Percentiles rank a stretch among this genome's conserved stretches.
These are phyloP conservation scores for Steinernema carpocapsae DNA, from an alignment of 2,888 invertebrate species.

Conservation along the genomic window DNA sequence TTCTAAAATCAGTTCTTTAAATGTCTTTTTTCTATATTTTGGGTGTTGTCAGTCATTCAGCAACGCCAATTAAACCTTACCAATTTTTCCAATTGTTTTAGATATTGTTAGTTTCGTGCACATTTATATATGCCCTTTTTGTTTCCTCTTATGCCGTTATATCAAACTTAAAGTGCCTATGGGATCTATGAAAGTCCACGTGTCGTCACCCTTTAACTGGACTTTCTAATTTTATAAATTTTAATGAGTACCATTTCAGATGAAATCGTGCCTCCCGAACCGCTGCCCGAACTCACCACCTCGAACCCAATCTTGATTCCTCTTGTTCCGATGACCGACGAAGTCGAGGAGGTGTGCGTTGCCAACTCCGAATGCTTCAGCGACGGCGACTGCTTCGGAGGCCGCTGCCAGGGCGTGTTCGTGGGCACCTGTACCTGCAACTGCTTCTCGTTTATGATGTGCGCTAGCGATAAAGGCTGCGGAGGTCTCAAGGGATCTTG, in stretches of 20 bases:
- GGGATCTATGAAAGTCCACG: neutral
- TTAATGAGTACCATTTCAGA: neutral
- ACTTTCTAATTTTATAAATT: neutral
- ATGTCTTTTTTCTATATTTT: neutral
- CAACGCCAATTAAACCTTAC: neutral
- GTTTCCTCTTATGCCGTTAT: no score
- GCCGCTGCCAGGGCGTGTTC: neutral
- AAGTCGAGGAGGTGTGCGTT: neutral
- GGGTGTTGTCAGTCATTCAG: neutral
- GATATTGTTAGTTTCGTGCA: no score
- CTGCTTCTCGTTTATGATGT: slow-evolving; percentile 3
- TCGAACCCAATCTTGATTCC: neutral
- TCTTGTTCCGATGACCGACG: neutral
- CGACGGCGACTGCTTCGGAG: slow-evolving; percentile 1
- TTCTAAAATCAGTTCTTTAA: neutral
- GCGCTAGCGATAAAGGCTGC: slow-evolving; percentile 6
- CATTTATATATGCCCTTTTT: no score
- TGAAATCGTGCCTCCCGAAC: neutral
- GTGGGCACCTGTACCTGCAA: slow-evolving; percentile 7
- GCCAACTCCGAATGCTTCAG: neutral
- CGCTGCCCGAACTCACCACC: neutral
- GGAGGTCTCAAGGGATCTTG: slow-evolving; percentile 16
- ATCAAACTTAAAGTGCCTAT: no score
- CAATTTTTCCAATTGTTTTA: neutral
- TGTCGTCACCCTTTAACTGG: neutral